Conservation (phyloP, 2,888 invertebrate genomes). For the Stenolophus ochropezus region DNA sequence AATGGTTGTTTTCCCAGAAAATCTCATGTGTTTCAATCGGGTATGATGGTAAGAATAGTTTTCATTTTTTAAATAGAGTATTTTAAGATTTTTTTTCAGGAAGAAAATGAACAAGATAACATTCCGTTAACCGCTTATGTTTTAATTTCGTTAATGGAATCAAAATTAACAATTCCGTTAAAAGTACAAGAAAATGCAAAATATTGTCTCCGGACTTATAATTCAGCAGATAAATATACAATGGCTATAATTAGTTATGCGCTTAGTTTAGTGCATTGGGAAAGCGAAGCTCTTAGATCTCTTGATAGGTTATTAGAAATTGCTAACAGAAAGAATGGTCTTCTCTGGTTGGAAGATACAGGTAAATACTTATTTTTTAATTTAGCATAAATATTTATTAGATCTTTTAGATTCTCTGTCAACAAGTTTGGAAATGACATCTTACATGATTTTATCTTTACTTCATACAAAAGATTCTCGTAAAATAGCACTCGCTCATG, state of each 20-base stretch:
- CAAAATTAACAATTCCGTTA: constrained; percentile 74
- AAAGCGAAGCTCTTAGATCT: constrained; percentile 71
- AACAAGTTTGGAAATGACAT: constrained; percentile 81
- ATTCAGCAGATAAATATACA: constrained; percentile 74
- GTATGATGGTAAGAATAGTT: constrained; percentile 72
- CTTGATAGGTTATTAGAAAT: constrained; percentile 71
- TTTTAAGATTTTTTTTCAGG: constrained; percentile 48
- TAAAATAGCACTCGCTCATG: constrained; percentile 76
- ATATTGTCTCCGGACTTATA: constrained; percentile 74
- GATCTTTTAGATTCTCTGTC: constrained; percentile 73
- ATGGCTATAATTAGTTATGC: constrained; percentile 76
- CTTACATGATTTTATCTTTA: constrained; percentile 80
- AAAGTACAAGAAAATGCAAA: constrained; percentile 76
- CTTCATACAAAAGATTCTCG: constrained; percentile 73
- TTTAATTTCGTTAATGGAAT: constrained; percentile 79
- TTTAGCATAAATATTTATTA: not conserved
- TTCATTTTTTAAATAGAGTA: not conserved
- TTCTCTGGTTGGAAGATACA: constrained; percentile 75
- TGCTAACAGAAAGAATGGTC: constrained; percentile 72
- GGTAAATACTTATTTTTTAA: constrained; percentile 68
- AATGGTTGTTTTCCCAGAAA: constrained; percentile 85
- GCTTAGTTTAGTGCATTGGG: constrained; percentile 73
- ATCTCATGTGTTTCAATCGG: constrained; percentile 81
- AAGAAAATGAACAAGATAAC: constrained; percentile 53
- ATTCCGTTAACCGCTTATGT: constrained; percentile 81